These are phyloP conservation scores for Cecidostiba fungosa DNA, from an alignment of 2,888 invertebrate genomes.

Conservation along the genomic window DNA sequence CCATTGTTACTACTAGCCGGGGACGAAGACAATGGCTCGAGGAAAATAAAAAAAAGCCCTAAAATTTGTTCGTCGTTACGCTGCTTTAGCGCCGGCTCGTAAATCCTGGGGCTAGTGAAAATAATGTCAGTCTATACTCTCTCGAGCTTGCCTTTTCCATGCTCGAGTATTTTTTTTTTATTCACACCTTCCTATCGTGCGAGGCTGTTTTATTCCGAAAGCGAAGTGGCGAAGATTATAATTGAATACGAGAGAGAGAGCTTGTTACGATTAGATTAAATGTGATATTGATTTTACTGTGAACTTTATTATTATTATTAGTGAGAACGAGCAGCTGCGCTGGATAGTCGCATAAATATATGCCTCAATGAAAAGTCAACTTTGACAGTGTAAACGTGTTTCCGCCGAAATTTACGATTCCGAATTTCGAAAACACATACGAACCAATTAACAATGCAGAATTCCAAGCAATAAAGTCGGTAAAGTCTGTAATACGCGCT, in stretches of 20 bases:
- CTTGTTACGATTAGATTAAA: no score
- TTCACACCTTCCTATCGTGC: background rate
- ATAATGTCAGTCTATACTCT: slow-evolving; percentile 57
- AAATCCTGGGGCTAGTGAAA: slow-evolving; percentile 35
- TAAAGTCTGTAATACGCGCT: no score
- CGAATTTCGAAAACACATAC: no score
- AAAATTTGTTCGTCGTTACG: slow-evolving; percentile 29
- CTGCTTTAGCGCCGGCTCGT: slow-evolving; percentile 16
- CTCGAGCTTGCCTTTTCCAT: slow-evolving; percentile 59
- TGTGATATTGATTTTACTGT: no score
- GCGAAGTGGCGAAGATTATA: no score
- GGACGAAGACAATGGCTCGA: background rate
- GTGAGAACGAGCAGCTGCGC: no score
- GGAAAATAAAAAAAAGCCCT: slow-evolving; percentile 10
- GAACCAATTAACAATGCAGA: no score
- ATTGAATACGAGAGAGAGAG: no score
- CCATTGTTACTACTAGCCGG: background rate
- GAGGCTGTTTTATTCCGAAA: background rate
- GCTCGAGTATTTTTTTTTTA: slow-evolving; percentile 17
- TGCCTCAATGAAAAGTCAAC: background rate
- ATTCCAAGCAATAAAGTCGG: no score
- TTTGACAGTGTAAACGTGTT: background rate
- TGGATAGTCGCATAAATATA: background rate
- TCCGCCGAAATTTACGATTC: no score
- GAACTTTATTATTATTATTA: no score